Conservation (phyloP, 2,113 vertebrate species). For the Guaruba guarouba region DNA sequence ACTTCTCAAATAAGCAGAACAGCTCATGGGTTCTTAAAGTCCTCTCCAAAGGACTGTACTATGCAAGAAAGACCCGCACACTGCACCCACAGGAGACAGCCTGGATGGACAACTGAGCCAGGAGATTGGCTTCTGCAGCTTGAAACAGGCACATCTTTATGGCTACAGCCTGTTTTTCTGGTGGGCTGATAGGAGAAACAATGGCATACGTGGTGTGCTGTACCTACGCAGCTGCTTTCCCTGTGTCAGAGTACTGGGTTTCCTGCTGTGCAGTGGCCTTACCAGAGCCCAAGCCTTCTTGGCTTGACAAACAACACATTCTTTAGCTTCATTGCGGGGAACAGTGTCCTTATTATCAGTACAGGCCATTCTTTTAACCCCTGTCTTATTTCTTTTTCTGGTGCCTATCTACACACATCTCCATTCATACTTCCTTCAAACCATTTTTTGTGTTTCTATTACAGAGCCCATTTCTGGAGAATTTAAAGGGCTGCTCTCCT, state of each 20-base stretch:
- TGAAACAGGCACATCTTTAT: not conserved
- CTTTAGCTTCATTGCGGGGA: not conserved
- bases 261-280: not conserved
- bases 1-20: not conserved
- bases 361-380: not conserved
- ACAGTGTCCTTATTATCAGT: not conserved
- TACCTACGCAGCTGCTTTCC: not conserved
- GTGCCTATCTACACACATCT: not conserved
- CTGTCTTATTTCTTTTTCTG: accelerated
- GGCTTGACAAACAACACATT: not conserved
- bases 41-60: not conserved
- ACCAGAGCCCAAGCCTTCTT: not conserved
- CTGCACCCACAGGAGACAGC: not conserved
- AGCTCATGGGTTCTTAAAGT: not conserved
- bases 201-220: not conserved
- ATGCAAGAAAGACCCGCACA: not conserved
- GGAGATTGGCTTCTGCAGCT: not conserved
- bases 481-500: not conserved
- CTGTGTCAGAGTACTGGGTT: not conserved
- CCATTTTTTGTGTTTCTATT: not conserved
- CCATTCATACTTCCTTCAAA: not conserved
- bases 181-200: not conserved
- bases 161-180: not conserved
- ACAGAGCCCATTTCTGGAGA: not conserved
- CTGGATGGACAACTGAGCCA: not conserved